Evolutionary conservation across 2,888 invertebrate species (phyloP), one percentile per base, ranked within the genome.

Genomic region (Drosophila affinis): DNA sequence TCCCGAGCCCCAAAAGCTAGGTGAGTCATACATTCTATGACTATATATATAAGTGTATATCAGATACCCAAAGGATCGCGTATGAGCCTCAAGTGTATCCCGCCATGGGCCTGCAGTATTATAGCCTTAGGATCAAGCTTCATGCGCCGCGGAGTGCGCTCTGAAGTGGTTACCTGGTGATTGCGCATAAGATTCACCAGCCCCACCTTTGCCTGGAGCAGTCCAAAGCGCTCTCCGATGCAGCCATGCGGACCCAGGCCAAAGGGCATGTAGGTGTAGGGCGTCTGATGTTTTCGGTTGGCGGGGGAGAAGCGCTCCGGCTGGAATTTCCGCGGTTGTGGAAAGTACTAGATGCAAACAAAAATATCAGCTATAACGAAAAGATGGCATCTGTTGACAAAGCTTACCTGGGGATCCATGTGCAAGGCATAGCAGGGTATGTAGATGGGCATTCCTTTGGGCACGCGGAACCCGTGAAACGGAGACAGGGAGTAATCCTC

Each of bases 241-340:
- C 92, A 92, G 48, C 86, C 90, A 58, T 91, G 92, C 10, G 91
- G 92, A 29, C 92, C 92, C 47, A 88, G 72, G 9, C 92, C 92
- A 53, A 92, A 92, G 24, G 92, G 92, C 81, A 93, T 86, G 71
- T 91, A 92, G 4, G 91, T 89, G 52, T 90, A 92, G 2, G 92
- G 90, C 3, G 72, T 79, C 39, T 91, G 87, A 4, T 81, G 78
- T n/a, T 87, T 78, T 3, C 90, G 90, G 47, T 92, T 92, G 49
- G 84, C 83, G 6, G 86, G 24, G 0, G 92, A 88, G 76, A 93
- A 92, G 21, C 92, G 88, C 64, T 92, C 92, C 3, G 93, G 92
- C 47, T 90, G 79, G 47, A 92, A 93, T 34, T 80, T 76, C 3
- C 88, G 68, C 0, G 93, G 92, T 47, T 92, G 77, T 2, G 90